These are phyloP conservation scores for Phortica okadai DNA, from an alignment of 2,888 invertebrate species.

Conservation along the genomic window DNA sequence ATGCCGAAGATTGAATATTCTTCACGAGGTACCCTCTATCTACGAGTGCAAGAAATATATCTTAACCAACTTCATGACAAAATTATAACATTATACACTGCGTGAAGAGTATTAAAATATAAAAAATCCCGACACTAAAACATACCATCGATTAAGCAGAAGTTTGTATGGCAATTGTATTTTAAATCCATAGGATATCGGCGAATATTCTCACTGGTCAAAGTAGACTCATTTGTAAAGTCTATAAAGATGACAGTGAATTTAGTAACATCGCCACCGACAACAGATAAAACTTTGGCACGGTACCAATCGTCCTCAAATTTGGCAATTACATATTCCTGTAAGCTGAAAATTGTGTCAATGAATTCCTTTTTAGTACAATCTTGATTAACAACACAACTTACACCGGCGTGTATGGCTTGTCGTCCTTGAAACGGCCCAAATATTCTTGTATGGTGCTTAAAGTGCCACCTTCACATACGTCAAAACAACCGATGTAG, in stretches of 20 bases:
- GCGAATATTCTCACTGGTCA: neutral
- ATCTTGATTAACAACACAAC: neutral
- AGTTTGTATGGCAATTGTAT: neutral
- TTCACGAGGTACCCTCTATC: too few relatives aligned
- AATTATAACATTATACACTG: too few relatives aligned
- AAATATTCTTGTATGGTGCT: neutral
- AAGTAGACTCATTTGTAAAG: neutral
- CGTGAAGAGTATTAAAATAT: neutral
- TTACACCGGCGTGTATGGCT: conserved; percentile 13
- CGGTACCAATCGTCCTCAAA: neutral
- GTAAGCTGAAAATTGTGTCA: neutral
- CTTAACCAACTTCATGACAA: too few relatives aligned
- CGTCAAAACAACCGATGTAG: neutral
- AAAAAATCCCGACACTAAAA: neutral
- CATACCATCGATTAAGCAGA: neutral
- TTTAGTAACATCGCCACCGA: neutral
- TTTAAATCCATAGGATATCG: conserved; percentile 17
- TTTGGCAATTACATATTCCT: conserved; percentile 17
- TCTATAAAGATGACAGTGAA: neutral
- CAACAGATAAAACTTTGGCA: neutral
- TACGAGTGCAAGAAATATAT: too few relatives aligned
- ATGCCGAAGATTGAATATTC: too few relatives aligned
- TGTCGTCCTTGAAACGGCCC: neutral
- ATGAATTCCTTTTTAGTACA: neutral
- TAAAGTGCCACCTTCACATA: neutral